Conservation (phyloP, 2,888 invertebrate species). For the Philereme vetulata region DNA sequence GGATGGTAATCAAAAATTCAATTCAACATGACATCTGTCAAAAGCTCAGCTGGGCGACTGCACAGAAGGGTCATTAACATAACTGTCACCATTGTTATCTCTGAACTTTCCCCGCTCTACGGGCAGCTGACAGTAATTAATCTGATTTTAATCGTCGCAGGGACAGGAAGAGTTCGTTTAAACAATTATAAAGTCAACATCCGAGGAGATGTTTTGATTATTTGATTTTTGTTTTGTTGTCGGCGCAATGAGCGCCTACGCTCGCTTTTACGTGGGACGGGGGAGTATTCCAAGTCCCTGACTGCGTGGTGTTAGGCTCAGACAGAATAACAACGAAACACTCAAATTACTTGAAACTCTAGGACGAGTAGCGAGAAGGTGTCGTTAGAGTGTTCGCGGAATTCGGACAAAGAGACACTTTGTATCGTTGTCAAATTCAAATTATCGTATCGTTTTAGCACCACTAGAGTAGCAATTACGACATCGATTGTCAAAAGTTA, state of each 20-base stretch:
- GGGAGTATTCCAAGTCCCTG: too few relatives aligned
- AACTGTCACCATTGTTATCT: constrained; percentile 17
- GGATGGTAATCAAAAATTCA: neutral
- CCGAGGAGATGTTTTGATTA: constrained; percentile 35
- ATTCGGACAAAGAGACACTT: too few relatives aligned
- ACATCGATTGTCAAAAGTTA: too few relatives aligned
- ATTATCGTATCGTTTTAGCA: too few relatives aligned
- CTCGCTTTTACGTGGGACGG: neutral
- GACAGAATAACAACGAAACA: too few relatives aligned
- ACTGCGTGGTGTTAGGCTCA: too few relatives aligned
- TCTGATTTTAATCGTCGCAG: constrained; percentile 31
- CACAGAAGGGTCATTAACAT: neutral
- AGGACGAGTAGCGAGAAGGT: too few relatives aligned
- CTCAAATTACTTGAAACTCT: too few relatives aligned
- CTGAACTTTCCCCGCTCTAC: constrained; percentile 34
- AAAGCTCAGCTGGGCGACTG: neutral
- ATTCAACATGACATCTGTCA: neutral
- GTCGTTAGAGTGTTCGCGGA: too few relatives aligned
- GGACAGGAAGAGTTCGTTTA: constrained; percentile 56
- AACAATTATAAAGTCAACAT: constrained; percentile 44
- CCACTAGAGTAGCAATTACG: too few relatives aligned
- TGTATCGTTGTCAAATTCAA: too few relatives aligned
- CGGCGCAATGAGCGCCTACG: constrained; percentile 1
- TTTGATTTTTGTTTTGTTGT: constrained; percentile 31
- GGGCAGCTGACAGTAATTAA: constrained; percentile 39